Evolutionary conservation across 2,888 invertebrate genomes (phyloP).

Genomic region (Adineta ricciae): DNA sequence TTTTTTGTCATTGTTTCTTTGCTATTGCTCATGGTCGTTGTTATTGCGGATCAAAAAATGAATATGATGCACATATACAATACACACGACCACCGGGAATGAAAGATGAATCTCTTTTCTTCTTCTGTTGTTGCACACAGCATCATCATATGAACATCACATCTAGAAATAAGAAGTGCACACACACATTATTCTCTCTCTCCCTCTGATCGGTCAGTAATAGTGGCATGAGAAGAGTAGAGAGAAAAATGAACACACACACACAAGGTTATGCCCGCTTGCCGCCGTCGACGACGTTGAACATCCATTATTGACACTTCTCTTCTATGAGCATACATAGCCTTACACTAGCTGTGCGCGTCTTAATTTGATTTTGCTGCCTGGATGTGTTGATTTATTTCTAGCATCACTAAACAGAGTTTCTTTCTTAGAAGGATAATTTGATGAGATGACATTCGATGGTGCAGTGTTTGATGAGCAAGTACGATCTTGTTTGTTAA

Average conservation of each 20-base stretch:
- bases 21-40: constrained; percentile 14
- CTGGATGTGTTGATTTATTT: neutral
- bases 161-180: neutral
- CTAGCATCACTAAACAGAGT: neutral
- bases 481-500: neutral
- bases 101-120: constrained; percentile 5
- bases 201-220: neutral
- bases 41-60: neutral
- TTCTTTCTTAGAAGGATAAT: neutral
- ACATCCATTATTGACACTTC: constrained; percentile 12
- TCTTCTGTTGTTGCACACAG: constrained; percentile 2
- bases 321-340: neutral
- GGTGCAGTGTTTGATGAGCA: neutral
- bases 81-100: constrained; percentile 13
- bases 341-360: neutral
- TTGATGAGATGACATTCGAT: neutral
- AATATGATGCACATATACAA: neutral
- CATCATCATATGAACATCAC: neutral
- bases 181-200: neutral
- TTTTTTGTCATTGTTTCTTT: constrained; percentile 12
- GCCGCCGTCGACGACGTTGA: constrained; percentile 11
- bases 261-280: neutral
- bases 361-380: constrained; percentile 2
- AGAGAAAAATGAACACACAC: neutral
- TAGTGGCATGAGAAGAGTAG: neutral